These are phyloP conservation scores for Coelogynopora nodosa DNA, from an alignment of 2,888 invertebrate genomes.

Conservation along the genomic window DNA sequence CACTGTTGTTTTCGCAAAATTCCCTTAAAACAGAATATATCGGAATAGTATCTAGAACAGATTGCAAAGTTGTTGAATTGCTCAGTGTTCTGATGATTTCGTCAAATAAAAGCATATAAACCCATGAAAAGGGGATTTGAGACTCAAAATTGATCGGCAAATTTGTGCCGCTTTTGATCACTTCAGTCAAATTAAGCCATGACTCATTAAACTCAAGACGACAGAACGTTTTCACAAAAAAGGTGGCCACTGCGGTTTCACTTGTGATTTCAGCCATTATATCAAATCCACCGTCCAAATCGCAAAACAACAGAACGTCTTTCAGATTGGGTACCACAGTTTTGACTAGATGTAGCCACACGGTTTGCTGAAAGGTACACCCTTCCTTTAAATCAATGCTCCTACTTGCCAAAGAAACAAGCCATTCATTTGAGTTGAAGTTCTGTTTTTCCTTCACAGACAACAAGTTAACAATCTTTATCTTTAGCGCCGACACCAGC, in stretches of 20 bases:
- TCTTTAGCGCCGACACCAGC: not conserved
- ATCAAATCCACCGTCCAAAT: not conserved
- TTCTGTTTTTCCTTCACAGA: not conserved
- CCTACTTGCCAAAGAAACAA: not conserved
- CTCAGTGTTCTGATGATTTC: not conserved
- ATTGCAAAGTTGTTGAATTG: not conserved
- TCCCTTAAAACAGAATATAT: not conserved
- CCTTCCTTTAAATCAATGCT: slow-evolving; percentile 7
- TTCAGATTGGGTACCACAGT: not conserved
- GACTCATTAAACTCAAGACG: not conserved
- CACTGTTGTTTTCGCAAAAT: not conserved
- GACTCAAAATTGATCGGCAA: not conserved
- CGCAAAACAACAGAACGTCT: not conserved
- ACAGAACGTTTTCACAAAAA: not conserved
- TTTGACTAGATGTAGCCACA: not conserved
- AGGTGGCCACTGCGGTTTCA: not conserved
- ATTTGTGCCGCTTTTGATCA: not conserved
- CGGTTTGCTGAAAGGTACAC: not conserved
- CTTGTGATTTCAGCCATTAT: not conserved
- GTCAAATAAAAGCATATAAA: not conserved
- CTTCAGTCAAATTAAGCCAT: not conserved
- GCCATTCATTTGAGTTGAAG: not conserved
- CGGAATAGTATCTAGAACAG: not conserved
- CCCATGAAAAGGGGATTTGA: not conserved
- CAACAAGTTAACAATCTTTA: not conserved